These are phyloP conservation scores for Coenonympha glycerion DNA, from an alignment of 2,888 invertebrate genomes.

Conservation along the genomic window DNA sequence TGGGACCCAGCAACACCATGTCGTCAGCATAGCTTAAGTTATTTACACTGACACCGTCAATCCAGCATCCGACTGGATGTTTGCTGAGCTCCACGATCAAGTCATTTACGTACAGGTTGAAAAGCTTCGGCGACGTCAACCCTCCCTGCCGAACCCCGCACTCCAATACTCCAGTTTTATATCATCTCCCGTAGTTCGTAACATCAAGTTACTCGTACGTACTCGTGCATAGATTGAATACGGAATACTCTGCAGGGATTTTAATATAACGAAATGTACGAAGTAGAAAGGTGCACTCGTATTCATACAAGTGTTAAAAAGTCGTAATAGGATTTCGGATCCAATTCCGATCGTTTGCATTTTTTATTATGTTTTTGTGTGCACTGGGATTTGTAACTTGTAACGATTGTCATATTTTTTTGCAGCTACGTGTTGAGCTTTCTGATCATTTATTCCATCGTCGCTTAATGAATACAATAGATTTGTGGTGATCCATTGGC, in stretches of 20 bases:
- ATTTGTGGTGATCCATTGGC: not conserved
- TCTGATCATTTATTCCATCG: slow-evolving; percentile 16
- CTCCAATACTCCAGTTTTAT: too few species aligned
- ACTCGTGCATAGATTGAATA: slow-evolving; percentile 68
- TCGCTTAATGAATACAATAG: slow-evolving; percentile 3
- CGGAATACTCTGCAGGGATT: slow-evolving; percentile 52
- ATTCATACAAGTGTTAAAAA: slow-evolving; percentile 67
- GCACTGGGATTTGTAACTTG: slow-evolving; percentile 22
- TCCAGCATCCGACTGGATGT: too few species aligned
- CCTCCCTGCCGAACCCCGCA: too few species aligned
- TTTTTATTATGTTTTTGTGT: slow-evolving; percentile 30
- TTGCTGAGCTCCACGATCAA: too few species aligned
- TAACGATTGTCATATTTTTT: slow-evolving; percentile 21
- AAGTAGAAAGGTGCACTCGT: slow-evolving; percentile 48
- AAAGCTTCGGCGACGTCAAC: too few species aligned
- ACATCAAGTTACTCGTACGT: slow-evolving; percentile 49
- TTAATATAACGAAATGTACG: slow-evolving; percentile 63
- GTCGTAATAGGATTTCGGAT: slow-evolving; percentile 67
- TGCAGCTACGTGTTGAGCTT: slow-evolving; percentile 4
- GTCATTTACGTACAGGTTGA: too few species aligned
- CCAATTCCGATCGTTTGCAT: slow-evolving; percentile 51
- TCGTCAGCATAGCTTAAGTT: too few species aligned
- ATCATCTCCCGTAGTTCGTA: slow-evolving; percentile 56
- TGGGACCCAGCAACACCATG: too few species aligned
- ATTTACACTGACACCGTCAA: too few species aligned